phyloP scores from a whole-genome alignment of 2,797 vertebrate genomes.

The Hyperoplus immaculatus region DNA sequence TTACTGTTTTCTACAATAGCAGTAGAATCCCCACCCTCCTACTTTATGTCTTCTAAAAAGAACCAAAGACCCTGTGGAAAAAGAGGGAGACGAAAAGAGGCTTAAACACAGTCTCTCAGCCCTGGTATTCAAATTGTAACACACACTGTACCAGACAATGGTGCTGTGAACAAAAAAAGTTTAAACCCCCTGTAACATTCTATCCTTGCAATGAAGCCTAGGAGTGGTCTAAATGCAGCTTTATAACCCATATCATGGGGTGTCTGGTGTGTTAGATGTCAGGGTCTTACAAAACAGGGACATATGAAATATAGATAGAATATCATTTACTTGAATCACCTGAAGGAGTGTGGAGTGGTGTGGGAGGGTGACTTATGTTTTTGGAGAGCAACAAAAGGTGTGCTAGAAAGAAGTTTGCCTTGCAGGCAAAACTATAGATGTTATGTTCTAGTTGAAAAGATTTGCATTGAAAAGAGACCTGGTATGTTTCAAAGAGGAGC shows the following conservation, averaged over 20 bases:
- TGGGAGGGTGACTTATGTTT: conserved; percentile 60
- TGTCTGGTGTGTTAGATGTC: conserved; percentile 76
- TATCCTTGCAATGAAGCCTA: conserved; percentile 53
- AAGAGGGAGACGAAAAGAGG: conserved; percentile 60
- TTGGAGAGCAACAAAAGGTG: conserved; percentile 83
- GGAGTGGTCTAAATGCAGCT: conserved; percentile 75
- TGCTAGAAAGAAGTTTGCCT: conserved; percentile 62
- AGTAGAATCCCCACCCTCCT: conserved; percentile 48
- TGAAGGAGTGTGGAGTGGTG: conserved; percentile 54
- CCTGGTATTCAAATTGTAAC: conserved; percentile 56
- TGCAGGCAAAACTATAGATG: conserved; percentile 64
- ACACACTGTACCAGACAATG: conserved; percentile 61
- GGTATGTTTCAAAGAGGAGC: conserved; percentile 56
- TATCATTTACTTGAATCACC: conserved; percentile 77
- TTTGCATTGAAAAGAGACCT: conserved; percentile 53
- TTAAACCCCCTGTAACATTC: conserved; percentile 69
- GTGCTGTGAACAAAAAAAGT: conserved; percentile 48
- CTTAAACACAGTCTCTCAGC: conserved; percentile 49
- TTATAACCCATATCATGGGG: conserved; percentile 66
- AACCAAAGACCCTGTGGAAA: conserved; percentile 57
- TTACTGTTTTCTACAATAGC: conserved; percentile 59
- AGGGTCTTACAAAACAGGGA: conserved; percentile 75
- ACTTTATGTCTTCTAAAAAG: conserved; percentile 48
- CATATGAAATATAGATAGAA: conserved; percentile 81
- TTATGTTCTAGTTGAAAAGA: conserved; percentile 50